A percentile compares a stretch with the other conserved stretches of the same genome.
Evolutionary conservation across 1,140 invertebrate genomes (phyloP).

Genomic region (Drosophila lowei): DNA sequence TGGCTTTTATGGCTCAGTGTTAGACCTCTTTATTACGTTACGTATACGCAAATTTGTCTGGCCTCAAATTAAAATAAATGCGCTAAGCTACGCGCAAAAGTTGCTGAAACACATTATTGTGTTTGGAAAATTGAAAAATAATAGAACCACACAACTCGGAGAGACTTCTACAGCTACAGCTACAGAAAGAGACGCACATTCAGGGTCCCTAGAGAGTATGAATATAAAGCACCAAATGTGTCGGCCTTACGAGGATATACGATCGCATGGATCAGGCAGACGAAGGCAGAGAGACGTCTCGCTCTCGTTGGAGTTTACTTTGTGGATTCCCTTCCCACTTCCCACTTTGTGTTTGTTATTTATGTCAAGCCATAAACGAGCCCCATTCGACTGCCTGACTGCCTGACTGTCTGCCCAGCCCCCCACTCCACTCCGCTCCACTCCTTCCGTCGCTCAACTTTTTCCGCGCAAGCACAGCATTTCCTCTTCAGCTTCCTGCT

Average conservation of each 20-base stretch:
- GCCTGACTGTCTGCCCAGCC: neutral
- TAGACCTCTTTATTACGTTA: slow-evolving; percentile 55
- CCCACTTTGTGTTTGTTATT: slow-evolving; percentile 25
- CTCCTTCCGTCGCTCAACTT: slow-evolving; percentile 9
- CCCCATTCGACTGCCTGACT: slow-evolving; percentile 1
- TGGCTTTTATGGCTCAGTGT: slow-evolving; percentile 45
- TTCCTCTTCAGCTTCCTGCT: slow-evolving; percentile 30
- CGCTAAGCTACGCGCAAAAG: slow-evolving; percentile 38
- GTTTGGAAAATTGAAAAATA: slow-evolving; percentile 39
- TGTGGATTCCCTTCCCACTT: slow-evolving; percentile 19
- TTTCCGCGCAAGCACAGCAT: slow-evolving; percentile 21
- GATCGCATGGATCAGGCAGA: slow-evolving; percentile 21
- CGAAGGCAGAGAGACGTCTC: slow-evolving; percentile 12
- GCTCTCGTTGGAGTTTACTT: slow-evolving; percentile 23
- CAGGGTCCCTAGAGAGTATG: too few species aligned
- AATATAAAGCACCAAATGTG: too few species aligned
- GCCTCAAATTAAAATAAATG: slow-evolving; percentile 69
- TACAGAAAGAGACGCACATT: too few species aligned
- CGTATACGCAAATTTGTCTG: slow-evolving; percentile 64
- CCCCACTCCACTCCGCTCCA: neutral
- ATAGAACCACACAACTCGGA: slow-evolving; percentile 12
- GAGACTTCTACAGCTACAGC: too few species aligned
- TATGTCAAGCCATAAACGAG: slow-evolving; percentile 41
- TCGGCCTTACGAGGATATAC: too few species aligned
- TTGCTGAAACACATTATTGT: slow-evolving; percentile 30